Evolutionary conservation across 2,797 vertebrate genomes (phyloP), one percentile per base, ranked within the genome.

Genomic region (Sternotherus odoratus): DNA sequence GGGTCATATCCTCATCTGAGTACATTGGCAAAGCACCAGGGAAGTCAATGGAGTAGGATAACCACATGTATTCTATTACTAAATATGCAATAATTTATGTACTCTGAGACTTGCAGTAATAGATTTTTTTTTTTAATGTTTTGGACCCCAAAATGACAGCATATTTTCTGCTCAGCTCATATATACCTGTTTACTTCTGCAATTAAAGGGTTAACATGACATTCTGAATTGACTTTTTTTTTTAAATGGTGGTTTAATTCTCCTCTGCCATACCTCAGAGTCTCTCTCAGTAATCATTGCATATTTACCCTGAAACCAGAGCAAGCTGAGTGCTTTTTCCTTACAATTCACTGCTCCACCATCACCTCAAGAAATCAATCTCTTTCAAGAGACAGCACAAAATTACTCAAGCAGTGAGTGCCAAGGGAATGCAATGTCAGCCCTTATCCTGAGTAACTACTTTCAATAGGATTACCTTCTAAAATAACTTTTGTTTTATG

Each of bases 401-500:
- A 79, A 93, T 72, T 54, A 56, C 77, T 83, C 63, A 75, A 63
- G 48, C 78, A 60, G 87, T 21, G 74, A 92, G 43, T 56, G 63
- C 30, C 57, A 77, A 63, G 54, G 79, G 66, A 81, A 79, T 39
- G 57, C 43, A 46, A 39, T 72, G 77, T 85, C 77, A 84, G 57
- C 85, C 84, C 46, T 50, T 57, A 79, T 17, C 33, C 77, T 33
- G 24, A 79, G 51, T 57, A 51, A 66, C 66, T 87, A 51, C 63
- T 91, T 89, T 49, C 82, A 91, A 60, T 84, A 84, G 83, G 53
- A 92, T 89, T 84, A 28, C 77, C 72, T 86, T 85, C 60, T 81
- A 56, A 82, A 84, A 81, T 83, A 88, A 54, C 43, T 81, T 57
- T n/a, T 75, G 60, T 54, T 79, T 48, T 50, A 63, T 33, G 39